These are phyloP conservation scores for Apostichopus parvimensis DNA, from an alignment of 35 echinoderm and acorn worm species.

Conservation along the genomic window DNA sequence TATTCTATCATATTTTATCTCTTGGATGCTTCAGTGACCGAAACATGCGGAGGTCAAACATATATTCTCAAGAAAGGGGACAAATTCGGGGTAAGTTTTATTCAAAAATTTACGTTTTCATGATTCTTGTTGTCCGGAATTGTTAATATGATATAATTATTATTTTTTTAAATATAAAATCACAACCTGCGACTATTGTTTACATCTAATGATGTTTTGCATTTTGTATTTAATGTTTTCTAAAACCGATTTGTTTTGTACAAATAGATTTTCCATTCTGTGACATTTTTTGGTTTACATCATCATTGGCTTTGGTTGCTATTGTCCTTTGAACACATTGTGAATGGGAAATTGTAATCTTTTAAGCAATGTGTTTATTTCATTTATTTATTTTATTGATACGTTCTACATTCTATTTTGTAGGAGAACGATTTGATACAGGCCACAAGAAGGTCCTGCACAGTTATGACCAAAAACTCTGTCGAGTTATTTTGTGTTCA, in stretches of 20 bases:
- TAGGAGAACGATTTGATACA: constrained; percentile 88
- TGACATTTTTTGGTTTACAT: too few relatives aligned
- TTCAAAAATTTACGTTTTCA: not conserved
- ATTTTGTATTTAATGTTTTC: too few relatives aligned
- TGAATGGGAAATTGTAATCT: too few relatives aligned
- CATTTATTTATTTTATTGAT: not conserved
- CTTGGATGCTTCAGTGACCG: constrained; percentile 59
- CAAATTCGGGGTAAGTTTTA: constrained; percentile 94
- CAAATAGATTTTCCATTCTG: too few relatives aligned
- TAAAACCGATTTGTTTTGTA: too few relatives aligned
- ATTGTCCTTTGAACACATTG: too few relatives aligned
- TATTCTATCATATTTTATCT: too few relatives aligned
- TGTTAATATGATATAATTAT: too few relatives aligned
- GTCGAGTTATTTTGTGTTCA: constrained; percentile 92
- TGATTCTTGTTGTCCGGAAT: not conserved
- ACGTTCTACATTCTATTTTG: not conserved
- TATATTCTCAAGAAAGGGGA: constrained; percentile 95
- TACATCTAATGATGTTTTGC: too few relatives aligned
- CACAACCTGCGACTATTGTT: too few relatives aligned
- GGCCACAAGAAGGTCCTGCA: constrained; percentile 68
- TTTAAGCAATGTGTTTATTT: not conserved
- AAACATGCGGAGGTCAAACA: constrained; percentile 80
- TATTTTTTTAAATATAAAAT: too few relatives aligned
- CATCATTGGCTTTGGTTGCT: too few relatives aligned
- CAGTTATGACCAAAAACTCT: constrained; percentile 90